phyloP scores from a whole-genome alignment of 1,140 invertebrate species.

The Drosophila oshimai region DNA sequence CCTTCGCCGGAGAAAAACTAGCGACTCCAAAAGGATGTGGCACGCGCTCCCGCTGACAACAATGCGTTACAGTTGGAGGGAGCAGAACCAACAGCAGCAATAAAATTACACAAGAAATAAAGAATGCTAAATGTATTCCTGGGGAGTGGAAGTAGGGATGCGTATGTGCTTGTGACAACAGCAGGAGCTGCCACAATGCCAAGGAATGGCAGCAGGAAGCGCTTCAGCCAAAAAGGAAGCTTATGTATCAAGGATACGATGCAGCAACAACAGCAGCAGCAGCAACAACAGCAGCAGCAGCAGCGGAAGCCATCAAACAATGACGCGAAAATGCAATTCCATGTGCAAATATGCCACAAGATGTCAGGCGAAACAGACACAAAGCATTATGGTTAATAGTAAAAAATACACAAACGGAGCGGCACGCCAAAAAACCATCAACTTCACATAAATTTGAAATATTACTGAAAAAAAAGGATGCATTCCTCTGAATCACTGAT shows the following conservation, averaged over 20 bases:
- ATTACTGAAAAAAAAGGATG: not conserved
- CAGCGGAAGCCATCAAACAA: constrained; percentile 75
- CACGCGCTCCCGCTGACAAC: constrained; percentile 62
- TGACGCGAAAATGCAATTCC: constrained; percentile 55
- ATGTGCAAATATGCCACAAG: constrained; percentile 30
- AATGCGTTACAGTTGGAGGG: constrained; percentile 65
- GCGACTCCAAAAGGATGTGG: constrained; percentile 27
- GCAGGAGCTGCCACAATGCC: constrained; percentile 29
- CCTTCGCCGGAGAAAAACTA: constrained; percentile 51
- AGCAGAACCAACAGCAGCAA: constrained; percentile 19
- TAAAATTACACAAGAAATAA: constrained; percentile 28
- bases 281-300: constrained; percentile 24
- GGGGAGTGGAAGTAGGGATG: not conserved
- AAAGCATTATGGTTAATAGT: constrained; percentile 26
- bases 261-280: constrained; percentile 54
- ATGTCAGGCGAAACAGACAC: constrained; percentile 18
- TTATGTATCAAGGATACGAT: constrained; percentile 61
- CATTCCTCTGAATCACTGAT: no score
- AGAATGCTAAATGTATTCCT: constrained; percentile 58
- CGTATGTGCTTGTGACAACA: constrained; percentile 22
- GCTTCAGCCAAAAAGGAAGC: constrained; percentile 52
- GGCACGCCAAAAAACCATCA: constrained; percentile 19
- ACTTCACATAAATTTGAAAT: constrained; percentile 10
- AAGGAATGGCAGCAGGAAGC: constrained; percentile 55
- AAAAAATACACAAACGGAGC: constrained; percentile 22